phyloP scores from a whole-genome alignment of 2,888 invertebrate species.

The Cryptocephalus primarius region DNA sequence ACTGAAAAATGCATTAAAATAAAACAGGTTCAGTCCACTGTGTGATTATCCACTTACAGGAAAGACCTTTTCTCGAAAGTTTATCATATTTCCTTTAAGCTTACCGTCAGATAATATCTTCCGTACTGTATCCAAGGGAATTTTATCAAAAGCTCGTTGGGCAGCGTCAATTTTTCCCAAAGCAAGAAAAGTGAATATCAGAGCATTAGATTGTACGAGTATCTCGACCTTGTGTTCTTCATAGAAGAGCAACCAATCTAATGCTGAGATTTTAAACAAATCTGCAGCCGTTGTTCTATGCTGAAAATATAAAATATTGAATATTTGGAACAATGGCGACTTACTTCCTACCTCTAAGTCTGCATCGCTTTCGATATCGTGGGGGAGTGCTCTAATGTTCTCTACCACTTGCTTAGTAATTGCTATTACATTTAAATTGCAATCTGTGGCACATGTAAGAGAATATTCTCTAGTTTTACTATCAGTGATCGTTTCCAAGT shows the following conservation, averaged over 20 bases:
- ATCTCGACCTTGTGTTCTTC: slow-evolving; percentile 69
- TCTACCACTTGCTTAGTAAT: slow-evolving; percentile 81
- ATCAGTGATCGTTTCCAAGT: slow-evolving; percentile 55
- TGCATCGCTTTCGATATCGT: slow-evolving; percentile 23
- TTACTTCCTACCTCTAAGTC: slow-evolving; percentile 28
- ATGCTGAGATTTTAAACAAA: slow-evolving; percentile 58
- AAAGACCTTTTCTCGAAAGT: background rate
- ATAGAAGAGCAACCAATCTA: slow-evolving; percentile 82
- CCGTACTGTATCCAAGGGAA: slow-evolving; percentile 55
- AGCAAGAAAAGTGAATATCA: slow-evolving; percentile 75
- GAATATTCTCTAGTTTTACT: slow-evolving; percentile 54
- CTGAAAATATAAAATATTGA: slow-evolving; percentile 16
- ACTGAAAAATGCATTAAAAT: no score
- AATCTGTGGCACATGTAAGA: slow-evolving; percentile 58
- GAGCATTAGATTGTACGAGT: slow-evolving; percentile 76
- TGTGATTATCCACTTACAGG: no score
- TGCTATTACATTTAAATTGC: slow-evolving; percentile 71
- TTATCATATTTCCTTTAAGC: no score
- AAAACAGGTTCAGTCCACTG: no score
- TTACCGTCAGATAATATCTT: slow-evolving; percentile 36
- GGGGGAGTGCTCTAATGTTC: slow-evolving; percentile 47
- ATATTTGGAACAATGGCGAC: no score
- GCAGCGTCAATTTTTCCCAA: slow-evolving; percentile 76
- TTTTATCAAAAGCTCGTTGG: slow-evolving; percentile 60
- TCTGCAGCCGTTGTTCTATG: slow-evolving; percentile 52